Percentiles rank a stretch among this genome's conserved stretches.
These are phyloP conservation scores for Cacatua alba DNA, from an alignment of 2,113 vertebrate species.

Conservation along the genomic window DNA sequence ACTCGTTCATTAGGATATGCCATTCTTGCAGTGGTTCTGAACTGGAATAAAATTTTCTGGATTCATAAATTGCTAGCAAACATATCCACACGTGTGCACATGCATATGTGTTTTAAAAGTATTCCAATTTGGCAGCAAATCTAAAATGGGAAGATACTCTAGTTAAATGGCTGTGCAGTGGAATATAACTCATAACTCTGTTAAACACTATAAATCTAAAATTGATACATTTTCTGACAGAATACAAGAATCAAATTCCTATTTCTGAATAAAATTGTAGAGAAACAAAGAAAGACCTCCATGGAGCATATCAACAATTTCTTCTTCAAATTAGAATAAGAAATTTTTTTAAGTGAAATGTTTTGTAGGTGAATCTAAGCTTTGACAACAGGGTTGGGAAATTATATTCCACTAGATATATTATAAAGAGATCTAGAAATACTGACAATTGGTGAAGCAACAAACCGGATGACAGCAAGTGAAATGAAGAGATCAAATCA, in stretches of 20 bases:
- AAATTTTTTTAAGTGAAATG: neutral
- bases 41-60: neutral
- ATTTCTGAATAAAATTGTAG: neutral
- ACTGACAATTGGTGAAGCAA: neutral
- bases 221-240: constrained; percentile 12
- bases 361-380: neutral
- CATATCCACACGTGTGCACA: neutral
- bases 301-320: neutral
- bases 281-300: neutral
- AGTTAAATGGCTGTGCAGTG: neutral
- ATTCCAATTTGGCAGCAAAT: neutral
- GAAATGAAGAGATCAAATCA: neutral
- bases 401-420: neutral
- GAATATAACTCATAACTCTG: neutral
- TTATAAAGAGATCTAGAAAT: neutral
- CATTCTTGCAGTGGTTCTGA: neutral
- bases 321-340: neutral
- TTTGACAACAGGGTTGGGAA: neutral
- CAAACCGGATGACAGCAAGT: neutral
- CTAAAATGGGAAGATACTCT: neutral
- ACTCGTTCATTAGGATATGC: neutral
- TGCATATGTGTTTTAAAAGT: neutral
- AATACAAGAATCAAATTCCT: neutral
- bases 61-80: neutral
- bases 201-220: constrained; percentile 1